Evolutionary conservation across 2,113 vertebrate species (phyloP), one percentile per base, ranked within the genome.

Genomic region (Egretta garzetta): DNA sequence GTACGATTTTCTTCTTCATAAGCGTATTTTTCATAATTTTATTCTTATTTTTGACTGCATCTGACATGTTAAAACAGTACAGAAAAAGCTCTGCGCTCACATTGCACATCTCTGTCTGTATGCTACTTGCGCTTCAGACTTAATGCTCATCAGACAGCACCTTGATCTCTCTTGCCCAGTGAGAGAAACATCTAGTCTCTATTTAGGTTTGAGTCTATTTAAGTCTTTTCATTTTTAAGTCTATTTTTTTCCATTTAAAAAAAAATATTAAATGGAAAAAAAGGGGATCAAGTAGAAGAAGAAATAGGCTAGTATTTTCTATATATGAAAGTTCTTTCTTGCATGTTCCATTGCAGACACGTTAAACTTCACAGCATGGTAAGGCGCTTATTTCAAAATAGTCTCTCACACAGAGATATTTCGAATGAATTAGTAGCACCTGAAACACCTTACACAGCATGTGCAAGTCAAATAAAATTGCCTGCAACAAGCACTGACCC

Each of bases 401-500:
- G 45, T 88, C 37, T 64, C 70, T 81, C 75, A 90, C 24, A 27
- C 23, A 52, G 33, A 75, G 13, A 13, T 52, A 35, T 59, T 80
- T 66, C 59, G 82, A 52, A 58, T 70, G 2, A 95, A 93, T 64
- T 59, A 28, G 7, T 89, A 97, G 88, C 71, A 93, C 91, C 70
- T 88, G 60, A 96, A 89, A 71, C 47, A 96, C 59, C 18, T 86
- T 50, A 45, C 8, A 85, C 43, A 89, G 58, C 49, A 43, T 9
- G 16, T 81, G 43, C 85, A 94, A 92, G 41, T 84, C 88, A 95
- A 72, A 90, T 64, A 85, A 93, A 97, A 96, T 85, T 86, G 79
- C 80, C 70, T 94, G 80, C 60, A 88, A 90, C 30, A 67, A 43
- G 45, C 76, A 91, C 47, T 90, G 92, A 97, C 59, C 39, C 37